Evolutionary conservation across 2,113 vertebrate genomes (phyloP).

Genomic region (Myodes glareolus): DNA sequence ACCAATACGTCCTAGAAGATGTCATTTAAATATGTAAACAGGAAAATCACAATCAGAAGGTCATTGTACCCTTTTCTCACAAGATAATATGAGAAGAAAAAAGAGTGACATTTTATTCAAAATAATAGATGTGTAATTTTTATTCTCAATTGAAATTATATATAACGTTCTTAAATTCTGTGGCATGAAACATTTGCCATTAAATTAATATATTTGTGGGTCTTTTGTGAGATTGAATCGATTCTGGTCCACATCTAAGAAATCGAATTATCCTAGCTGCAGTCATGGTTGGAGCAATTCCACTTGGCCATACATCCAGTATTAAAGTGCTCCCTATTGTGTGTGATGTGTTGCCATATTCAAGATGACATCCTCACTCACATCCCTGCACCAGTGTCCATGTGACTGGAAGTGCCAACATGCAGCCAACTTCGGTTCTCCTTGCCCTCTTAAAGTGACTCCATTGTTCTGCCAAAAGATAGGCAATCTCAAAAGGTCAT

Average conservation of each 20-base stretch:
- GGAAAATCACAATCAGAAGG: background rate
- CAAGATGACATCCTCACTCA: background rate
- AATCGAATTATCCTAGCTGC: background rate
- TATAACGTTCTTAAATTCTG: background rate
- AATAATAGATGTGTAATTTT: background rate
- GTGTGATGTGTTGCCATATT: background rate
- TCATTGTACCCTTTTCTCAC: background rate
- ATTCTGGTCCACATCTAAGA: background rate
- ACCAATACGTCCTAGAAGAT: no score
- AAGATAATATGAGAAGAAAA: background rate
- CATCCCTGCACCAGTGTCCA: background rate
- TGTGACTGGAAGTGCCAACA: background rate
- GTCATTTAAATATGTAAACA: background rate
- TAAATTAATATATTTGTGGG: background rate
- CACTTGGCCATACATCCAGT: no score
- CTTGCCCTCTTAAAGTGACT: background rate
- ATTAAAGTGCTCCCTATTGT: background rate
- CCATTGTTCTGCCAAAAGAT: background rate
- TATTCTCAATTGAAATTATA: background rate
- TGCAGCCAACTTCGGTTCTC: rapidly evolving
- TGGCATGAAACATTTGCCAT: background rate
- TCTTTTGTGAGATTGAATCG: no score
- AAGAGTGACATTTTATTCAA: background rate
- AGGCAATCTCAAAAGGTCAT: background rate
- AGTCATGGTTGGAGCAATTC: background rate